phyloP scores from a whole-genome alignment of 2,113 vertebrate species.

The Nicator chloris region DNA sequence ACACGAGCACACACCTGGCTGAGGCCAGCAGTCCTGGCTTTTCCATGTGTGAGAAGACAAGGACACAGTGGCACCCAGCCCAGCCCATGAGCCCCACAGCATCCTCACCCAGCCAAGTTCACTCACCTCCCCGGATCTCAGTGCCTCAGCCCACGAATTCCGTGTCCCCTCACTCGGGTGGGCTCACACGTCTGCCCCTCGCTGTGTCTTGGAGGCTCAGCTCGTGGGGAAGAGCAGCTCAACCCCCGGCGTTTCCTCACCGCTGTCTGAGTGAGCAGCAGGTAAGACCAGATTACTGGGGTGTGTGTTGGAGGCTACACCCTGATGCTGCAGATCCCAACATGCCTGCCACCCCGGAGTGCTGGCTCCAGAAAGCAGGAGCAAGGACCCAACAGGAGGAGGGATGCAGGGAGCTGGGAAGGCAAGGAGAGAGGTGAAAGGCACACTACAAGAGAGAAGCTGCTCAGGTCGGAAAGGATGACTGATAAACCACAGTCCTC shows the following conservation, averaged over 20 bases:
- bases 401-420: neutral
- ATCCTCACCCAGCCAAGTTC: neutral
- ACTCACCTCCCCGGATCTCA: neutral
- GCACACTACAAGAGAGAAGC: neutral
- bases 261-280: neutral
- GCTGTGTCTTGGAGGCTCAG: neutral
- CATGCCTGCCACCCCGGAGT: neutral
- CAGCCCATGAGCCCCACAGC: neutral
- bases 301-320: conserved; percentile 45
- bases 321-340: conserved; percentile 59
- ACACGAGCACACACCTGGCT: neutral
- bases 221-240: neutral
- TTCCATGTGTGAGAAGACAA: neutral
- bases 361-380: neutral
- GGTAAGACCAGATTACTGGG: conserved; percentile 64
- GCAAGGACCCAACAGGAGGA: neutral
- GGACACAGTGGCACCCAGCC: neutral
- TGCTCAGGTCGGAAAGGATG: neutral
- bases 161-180: neutral
- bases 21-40: neutral
- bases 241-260: neutral
- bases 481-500: neutral
- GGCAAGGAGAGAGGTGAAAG: neutral
- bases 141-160: rapidly evolving
- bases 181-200: neutral